phyloP scores from a whole-genome alignment of 2,797 vertebrate species.

The Poeciliopsis infans region DNA sequence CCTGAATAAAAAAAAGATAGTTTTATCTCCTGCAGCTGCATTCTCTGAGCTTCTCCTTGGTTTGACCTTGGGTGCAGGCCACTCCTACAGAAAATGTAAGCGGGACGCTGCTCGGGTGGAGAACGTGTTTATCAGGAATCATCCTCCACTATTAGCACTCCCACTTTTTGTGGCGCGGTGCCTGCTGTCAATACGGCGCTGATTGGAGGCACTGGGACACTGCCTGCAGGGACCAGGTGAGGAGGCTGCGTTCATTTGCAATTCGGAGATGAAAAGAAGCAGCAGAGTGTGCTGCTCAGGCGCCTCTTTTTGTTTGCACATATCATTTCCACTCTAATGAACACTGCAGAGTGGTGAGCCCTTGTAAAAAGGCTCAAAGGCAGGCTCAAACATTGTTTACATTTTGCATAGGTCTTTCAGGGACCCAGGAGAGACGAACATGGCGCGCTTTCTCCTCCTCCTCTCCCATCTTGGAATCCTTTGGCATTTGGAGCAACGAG shows the following conservation, averaged over 20 bases:
- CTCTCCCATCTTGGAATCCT: conserved; percentile 34
- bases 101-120: conserved; percentile 32
- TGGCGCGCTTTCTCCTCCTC: conserved; percentile 31
- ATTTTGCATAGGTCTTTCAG: conserved; percentile 66
- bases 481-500: conserved; percentile 31
- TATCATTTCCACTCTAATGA: conserved; percentile 82
- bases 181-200: conserved; percentile 72
- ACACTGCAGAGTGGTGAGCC: conserved; percentile 67
- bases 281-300: conserved; percentile 67
- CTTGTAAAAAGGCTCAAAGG: conserved; percentile 70
- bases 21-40: conserved; percentile 47
- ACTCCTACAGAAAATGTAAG: conserved; percentile 47
- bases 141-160: conserved; percentile 65
- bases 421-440: conserved; percentile 42
- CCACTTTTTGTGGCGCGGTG: conserved; percentile 51
- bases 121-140: conserved; percentile 67
- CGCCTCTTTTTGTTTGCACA: conserved; percentile 81
- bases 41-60: conserved; percentile 45
- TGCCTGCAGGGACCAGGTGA: conserved; percentile 79
- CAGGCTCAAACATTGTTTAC: conserved; percentile 74
- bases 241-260: conserved; percentile 79
- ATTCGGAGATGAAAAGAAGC: conserved; percentile 75
- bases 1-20: conserved; percentile 35
- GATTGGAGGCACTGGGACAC: conserved; percentile 77
- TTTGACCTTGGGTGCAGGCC: conserved; percentile 68